These are phyloP conservation scores for Zaprionus vittiger DNA, from an alignment of 1,140 invertebrate genomes.

Conservation along the genomic window DNA sequence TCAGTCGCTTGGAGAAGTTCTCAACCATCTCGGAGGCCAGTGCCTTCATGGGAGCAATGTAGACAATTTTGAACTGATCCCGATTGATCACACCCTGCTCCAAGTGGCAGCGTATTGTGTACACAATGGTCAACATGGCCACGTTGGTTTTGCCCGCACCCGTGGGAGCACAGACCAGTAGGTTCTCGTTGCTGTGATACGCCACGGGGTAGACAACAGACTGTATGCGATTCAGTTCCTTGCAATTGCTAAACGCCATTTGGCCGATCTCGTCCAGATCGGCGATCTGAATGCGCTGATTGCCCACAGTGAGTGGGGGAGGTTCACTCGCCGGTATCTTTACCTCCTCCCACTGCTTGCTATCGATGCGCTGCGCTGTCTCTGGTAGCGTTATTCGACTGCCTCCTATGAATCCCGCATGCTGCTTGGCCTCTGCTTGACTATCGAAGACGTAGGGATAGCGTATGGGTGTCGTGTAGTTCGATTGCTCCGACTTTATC, in stretches of 20 bases:
- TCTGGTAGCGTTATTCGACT: conserved; percentile 92
- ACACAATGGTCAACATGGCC: conserved; percentile 95
- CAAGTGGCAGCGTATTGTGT: conserved; percentile 95
- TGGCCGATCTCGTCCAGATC: conserved; percentile 93
- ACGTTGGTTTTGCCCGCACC: conserved; percentile 99
- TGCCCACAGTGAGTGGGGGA: conserved; percentile 88
- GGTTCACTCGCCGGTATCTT: conserved; percentile 91
- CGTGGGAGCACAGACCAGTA: conserved; percentile 97
- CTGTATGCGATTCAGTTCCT: conserved; percentile 96
- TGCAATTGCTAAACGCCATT: conserved; percentile 94
- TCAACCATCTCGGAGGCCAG: conserved; percentile 98
- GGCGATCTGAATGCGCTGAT: conserved; percentile 89
- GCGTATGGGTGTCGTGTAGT: conserved; percentile 79
- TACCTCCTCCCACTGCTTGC: conserved; percentile 93
- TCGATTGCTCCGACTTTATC: conserved; percentile 46
- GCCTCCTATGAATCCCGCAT: conserved; percentile 91
- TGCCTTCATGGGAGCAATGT: conserved; percentile 99
- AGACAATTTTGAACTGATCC: conserved; percentile 99
- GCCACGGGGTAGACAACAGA: conserved; percentile 97
- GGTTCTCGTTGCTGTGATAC: conserved; percentile 98
- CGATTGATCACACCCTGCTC: conserved; percentile 92
- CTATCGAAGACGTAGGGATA: conserved; percentile 95
- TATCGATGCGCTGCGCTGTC: conserved; percentile 89
- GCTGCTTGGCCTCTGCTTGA: conserved; percentile 88
- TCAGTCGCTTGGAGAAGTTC: conserved; percentile 94